Evolutionary conservation across 2,888 invertebrate genomes (phyloP).

Genomic region (Apantesis nais): DNA sequence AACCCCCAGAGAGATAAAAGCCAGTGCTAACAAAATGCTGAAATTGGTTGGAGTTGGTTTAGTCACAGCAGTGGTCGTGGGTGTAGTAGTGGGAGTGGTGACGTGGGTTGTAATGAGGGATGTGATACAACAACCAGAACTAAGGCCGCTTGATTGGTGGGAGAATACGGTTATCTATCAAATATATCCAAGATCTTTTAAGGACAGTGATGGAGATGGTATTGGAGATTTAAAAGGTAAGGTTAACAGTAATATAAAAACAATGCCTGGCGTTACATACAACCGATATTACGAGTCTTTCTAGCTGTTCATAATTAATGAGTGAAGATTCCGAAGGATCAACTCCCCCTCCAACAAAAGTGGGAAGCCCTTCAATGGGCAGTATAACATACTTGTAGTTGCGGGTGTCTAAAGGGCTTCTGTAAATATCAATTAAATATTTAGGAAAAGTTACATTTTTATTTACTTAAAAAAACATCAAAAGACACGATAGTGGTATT

Average conservation of each 20-base stretch:
- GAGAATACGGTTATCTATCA: slow-evolving; percentile 92
- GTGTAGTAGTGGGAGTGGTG: slow-evolving; percentile 51
- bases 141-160: slow-evolving; percentile 68
- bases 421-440: too few relatives aligned
- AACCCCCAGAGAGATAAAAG: neutral
- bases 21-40: slow-evolving; percentile 9
- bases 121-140: slow-evolving; percentile 74
- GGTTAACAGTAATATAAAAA: neutral
- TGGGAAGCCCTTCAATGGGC: too few relatives aligned
- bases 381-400: too few relatives aligned
- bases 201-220: slow-evolving; percentile 92
- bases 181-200: slow-evolving; percentile 93
- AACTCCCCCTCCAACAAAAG: too few relatives aligned
- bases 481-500: too few relatives aligned
- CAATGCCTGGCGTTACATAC: too few relatives aligned
- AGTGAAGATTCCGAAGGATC: too few relatives aligned
- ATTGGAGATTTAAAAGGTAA: slow-evolving; percentile 92
- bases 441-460: too few relatives aligned
- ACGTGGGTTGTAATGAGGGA: slow-evolving; percentile 58
- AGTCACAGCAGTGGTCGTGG: slow-evolving; percentile 44
- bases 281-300: too few relatives aligned
- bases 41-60: slow-evolving; percentile 18
- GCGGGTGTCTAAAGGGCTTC: too few relatives aligned
- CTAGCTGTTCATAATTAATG: too few relatives aligned
- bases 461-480: too few relatives aligned